phyloP scores from a whole-genome alignment of 2,797 vertebrate species.

The Falco rusticolus region DNA sequence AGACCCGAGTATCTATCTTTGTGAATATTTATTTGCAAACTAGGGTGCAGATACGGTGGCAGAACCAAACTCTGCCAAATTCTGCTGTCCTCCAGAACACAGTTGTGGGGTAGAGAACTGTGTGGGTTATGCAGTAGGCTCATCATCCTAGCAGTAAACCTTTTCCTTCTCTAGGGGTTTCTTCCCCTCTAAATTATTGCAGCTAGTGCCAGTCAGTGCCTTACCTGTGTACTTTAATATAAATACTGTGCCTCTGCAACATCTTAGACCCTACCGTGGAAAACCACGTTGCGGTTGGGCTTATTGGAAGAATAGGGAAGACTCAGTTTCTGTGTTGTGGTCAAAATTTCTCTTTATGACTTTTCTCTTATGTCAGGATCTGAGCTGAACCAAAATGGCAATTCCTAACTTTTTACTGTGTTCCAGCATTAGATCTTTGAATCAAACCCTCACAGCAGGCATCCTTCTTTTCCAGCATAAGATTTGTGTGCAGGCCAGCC shows the following conservation, averaged over 20 bases:
- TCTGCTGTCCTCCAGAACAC: neutral
- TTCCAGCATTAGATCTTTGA: slow-evolving; percentile 13
- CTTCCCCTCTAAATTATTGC: neutral
- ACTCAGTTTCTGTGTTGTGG: neutral
- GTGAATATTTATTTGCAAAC: neutral
- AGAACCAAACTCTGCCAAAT: neutral
- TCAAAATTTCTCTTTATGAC: neutral
- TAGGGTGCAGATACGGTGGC: neutral
- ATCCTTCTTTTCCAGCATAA: slow-evolving; percentile 35
- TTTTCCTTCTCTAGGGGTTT: neutral
- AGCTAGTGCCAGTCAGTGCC: neutral
- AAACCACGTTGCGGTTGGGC: neutral
- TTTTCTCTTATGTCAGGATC: neutral
- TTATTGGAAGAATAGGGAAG: neutral
- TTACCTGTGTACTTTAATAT: neutral
- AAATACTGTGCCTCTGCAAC: neutral
- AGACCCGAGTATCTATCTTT: neutral
- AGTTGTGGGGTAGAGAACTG: neutral
- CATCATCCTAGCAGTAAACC: neutral
- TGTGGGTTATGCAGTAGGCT: neutral
- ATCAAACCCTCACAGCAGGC: slow-evolving; percentile 27
- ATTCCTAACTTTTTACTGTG: neutral
- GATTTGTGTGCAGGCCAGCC: slow-evolving; percentile 23
- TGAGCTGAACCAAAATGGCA: slow-evolving; percentile 2
- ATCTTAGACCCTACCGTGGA: neutral